These are phyloP conservation scores for Atta texana DNA, from an alignment of 1,140 invertebrate genomes.

Conservation along the genomic window DNA sequence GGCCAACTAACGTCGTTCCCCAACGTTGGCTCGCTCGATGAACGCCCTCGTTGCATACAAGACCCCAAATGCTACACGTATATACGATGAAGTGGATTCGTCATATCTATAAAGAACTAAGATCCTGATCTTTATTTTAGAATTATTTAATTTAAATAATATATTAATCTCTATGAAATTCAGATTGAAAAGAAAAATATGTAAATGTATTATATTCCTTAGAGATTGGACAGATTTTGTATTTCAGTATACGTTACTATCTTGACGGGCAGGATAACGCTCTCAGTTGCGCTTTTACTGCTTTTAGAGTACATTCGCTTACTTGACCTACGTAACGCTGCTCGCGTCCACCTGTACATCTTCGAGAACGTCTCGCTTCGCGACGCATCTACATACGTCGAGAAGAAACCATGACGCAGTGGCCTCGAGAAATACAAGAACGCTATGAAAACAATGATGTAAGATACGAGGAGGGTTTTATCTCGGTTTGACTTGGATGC, in stretches of 20 bases:
- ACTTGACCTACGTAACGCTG: slow-evolving; percentile 54
- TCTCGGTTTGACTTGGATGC: slow-evolving; percentile 29
- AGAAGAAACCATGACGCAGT: slow-evolving; percentile 34
- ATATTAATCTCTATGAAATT: background rate
- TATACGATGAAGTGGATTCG: background rate
- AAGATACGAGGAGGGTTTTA: slow-evolving; percentile 22
- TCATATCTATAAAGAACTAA: background rate
- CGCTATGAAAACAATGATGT: slow-evolving; percentile 72
- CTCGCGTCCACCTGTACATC: slow-evolving; percentile 17
- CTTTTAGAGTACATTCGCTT: slow-evolving; percentile 3
- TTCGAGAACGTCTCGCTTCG: slow-evolving; percentile 21
- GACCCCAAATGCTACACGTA: background rate
- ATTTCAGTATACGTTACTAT: background rate
- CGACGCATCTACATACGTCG: slow-evolving; percentile 7
- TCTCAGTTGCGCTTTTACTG: background rate
- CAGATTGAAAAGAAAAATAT: background rate
- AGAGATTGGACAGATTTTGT: background rate
- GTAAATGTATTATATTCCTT: background rate
- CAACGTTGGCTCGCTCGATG: background rate
- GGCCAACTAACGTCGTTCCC: slow-evolving; percentile 30
- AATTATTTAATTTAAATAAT: background rate
- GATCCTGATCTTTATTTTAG: slow-evolving; percentile 23
- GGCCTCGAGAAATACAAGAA: slow-evolving; percentile 70
- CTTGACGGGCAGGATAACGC: background rate
- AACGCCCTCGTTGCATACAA: background rate